Base-by-base conservation (phyloP, 2,797 vertebrate species). In the Anomalospiza imberbis region DNA sequence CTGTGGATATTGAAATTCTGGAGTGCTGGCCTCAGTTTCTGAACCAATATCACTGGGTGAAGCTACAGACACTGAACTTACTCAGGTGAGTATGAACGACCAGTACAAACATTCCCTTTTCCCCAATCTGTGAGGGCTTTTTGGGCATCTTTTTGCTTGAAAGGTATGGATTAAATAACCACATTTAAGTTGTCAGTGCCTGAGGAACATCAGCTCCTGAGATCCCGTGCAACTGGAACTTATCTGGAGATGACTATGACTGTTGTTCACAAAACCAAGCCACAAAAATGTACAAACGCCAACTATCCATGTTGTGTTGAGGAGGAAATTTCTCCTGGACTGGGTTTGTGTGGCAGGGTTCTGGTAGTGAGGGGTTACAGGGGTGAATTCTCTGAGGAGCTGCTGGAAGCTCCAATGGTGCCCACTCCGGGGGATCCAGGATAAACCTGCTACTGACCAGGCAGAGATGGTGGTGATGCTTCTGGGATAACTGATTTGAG, bases 141-240 rank as follows among this genome's bases (percentile, higher is more conserved):
- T 60, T 7, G 47, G 32, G 11, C 11, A 25, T 36, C 44, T 65
- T 42, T 53, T 32, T 32, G 19, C 17, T 55, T 68, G 34, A 60
- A 82, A 42, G 13, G 9, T 45, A 18, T 26, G 36, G 65, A 82
- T 79, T 60, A 63, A 72, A 70, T 9, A 48, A 45, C 8, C 24
- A 28, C 31, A 85, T 57, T n/a, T 48, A 47, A 65, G 76, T 1
- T n/a, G 12, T 8, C 47, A 40, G 55, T 40, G 20, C 32, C 54
- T 50, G 44, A 68, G 73, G 10, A 72, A 70, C 10, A n/a, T 5
- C 42, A 34, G 12, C 60, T 61, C 44, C 15, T 22, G 32, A 62
- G 17, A 57, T 26, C 13, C 47, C 0, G 0, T 1, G 12, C 9
- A 38, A 61, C 10, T 9, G 7, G 12, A 65, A 53, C 31, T 44